Conservation (phyloP, 2,797 vertebrate genomes). For the Perodicticus potto region DNA sequence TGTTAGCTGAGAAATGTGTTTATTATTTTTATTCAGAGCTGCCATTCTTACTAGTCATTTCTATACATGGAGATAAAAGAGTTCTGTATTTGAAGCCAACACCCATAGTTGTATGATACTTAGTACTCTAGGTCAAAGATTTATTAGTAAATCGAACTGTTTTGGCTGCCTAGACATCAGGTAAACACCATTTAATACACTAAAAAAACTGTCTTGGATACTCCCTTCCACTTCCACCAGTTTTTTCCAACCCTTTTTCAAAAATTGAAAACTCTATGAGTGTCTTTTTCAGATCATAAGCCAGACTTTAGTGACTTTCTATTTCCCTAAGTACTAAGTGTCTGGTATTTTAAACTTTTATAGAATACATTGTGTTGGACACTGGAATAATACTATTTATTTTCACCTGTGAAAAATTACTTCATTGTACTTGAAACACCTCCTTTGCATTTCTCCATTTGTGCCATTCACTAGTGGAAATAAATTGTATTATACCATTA, state of each 20-base stretch:
- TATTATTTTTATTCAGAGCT: conserved; percentile 60
- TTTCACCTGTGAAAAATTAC: conserved; percentile 78
- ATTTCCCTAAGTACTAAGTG: conserved; percentile 72
- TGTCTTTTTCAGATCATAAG: conserved; percentile 72
- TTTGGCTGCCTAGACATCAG: conserved; percentile 64
- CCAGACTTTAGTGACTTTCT: conserved; percentile 76
- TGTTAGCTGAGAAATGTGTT: conserved; percentile 63
- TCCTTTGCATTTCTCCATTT: conserved; percentile 82
- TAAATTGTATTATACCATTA: conserved; percentile 89
- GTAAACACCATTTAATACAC: conserved; percentile 68
- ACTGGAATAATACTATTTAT: conserved; percentile 83
- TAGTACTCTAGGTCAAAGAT: conserved; percentile 56
- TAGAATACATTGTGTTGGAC: conserved; percentile 59
- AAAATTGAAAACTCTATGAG: conserved; percentile 70
- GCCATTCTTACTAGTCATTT: conserved; percentile 64
- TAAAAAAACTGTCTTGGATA: conserved; percentile 62
- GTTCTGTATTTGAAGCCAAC: conserved; percentile 62
- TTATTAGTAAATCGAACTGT: conserved; percentile 58
- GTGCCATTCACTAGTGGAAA: conserved; percentile 90
- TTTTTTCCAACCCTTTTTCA: conserved; percentile 62
- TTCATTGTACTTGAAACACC: conserved; percentile 76
- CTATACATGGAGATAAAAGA: conserved; percentile 55
- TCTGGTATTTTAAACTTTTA: conserved; percentile 79
- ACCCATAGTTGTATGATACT: conserved; percentile 28
- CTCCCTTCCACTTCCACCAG: background rate